A percentile compares a stretch with the other conserved stretches of the same genome.
phyloP scores from a whole-genome alignment of 2,797 vertebrate genomes.

The Etheostoma nigrum region DNA sequence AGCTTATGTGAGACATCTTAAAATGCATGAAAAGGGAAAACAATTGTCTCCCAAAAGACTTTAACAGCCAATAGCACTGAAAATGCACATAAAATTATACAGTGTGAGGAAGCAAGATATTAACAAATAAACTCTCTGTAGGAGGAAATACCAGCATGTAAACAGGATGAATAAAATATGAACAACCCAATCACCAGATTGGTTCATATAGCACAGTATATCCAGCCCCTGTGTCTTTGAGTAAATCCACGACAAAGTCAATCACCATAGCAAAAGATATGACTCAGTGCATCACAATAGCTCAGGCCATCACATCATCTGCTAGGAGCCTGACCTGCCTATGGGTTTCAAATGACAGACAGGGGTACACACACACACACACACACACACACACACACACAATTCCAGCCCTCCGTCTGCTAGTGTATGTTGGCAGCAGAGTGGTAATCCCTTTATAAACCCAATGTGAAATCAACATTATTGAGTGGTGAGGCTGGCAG shows the following conservation, averaged over 20 bases:
- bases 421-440: constrained; percentile 44
- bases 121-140: constrained; percentile 17
- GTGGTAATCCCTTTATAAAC: constrained; percentile 55
- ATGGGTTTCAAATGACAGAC: constrained; percentile 66
- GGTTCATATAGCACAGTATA: constrained; percentile 15
- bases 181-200: constrained; percentile 27
- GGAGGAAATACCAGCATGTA: constrained; percentile 16
- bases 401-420: constrained; percentile 12
- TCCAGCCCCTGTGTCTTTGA: constrained; percentile 14
- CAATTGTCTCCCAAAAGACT: constrained; percentile 18
- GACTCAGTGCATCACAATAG: constrained; percentile 57
- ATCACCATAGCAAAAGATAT: constrained; percentile 34
- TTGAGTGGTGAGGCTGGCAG: constrained; percentile 24
- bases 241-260: constrained; percentile 52
- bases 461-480: constrained; percentile 46
- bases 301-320: constrained; percentile 55
- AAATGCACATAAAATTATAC: constrained; percentile 16
- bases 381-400: background rate
- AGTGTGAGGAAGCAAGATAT: constrained; percentile 6
- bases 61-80: constrained; percentile 1
- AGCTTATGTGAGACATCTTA: constrained; percentile 32
- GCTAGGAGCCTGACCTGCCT: constrained; percentile 47
- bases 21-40: constrained; percentile 51
- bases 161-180: constrained; percentile 34
- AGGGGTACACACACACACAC: constrained; percentile 10